These are phyloP conservation scores for Limnephilus lunatus DNA, from an alignment of 2,888 invertebrate species.

Conservation along the genomic window DNA sequence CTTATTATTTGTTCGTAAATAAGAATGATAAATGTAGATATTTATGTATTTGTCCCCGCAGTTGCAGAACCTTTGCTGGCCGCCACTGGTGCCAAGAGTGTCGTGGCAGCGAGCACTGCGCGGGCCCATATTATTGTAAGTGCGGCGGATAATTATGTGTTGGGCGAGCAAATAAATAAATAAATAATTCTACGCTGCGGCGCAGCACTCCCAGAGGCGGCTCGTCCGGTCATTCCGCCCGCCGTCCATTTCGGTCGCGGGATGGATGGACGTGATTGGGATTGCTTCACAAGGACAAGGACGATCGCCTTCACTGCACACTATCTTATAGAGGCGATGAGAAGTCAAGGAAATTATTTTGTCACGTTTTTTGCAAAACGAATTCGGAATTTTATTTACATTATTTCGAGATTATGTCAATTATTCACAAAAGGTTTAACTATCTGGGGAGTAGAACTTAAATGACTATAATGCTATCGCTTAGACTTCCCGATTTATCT, in stretches of 20 bases:
- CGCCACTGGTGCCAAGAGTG: not conserved
- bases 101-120: constrained; percentile 2
- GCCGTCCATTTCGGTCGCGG: constrained; percentile 19
- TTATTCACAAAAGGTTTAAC: not conserved
- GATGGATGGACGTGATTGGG: constrained; percentile 43
- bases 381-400: not conserved
- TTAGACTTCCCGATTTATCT: too few species aligned
- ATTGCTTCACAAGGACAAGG: not conserved
- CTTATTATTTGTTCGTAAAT: too few species aligned
- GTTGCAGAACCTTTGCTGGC: not conserved
- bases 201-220: constrained; percentile 33
- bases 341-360: not conserved
- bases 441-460: too few species aligned
- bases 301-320: not conserved
- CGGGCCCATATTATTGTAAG: constrained; percentile 28
- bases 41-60: not conserved
- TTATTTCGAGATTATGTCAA: not conserved
- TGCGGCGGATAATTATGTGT: constrained; percentile 44
- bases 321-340: not conserved
- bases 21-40: not conserved
- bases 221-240: not conserved
- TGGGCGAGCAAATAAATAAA: constrained; percentile 48
- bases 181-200: constrained; percentile 31
- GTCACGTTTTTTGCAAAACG: not conserved
- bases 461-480: too few species aligned